Evolutionary conservation across 2,888 invertebrate species (phyloP).

Genomic region (Eupithecia subumbrata): DNA sequence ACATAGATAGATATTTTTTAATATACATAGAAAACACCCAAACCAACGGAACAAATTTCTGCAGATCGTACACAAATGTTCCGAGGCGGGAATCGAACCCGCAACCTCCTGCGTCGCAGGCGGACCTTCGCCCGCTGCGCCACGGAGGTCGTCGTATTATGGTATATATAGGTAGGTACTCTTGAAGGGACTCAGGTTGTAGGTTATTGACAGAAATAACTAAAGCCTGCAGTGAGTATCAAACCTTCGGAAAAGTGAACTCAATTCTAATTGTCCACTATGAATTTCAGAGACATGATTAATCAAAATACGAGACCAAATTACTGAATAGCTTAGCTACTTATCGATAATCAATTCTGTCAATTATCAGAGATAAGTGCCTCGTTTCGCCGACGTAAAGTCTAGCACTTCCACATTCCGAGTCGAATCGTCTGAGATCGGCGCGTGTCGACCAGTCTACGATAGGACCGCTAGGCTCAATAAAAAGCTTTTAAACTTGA

Average conservation of each 20-base stretch:
- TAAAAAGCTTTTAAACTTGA: conserved; percentile 36
- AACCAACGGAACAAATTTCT: too few relatives aligned
- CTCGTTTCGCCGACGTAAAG: conserved; percentile 9
- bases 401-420: conserved; percentile 19
- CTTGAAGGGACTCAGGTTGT: background rate
- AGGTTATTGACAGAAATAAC: background rate
- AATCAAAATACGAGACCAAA: background rate
- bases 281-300: background rate
- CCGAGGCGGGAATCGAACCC: too few relatives aligned
- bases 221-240: background rate
- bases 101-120: too few relatives aligned
- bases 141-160: too few relatives aligned
- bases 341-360: background rate
- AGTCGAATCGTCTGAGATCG: background rate
- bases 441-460: conserved; percentile 18
- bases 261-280: background rate
- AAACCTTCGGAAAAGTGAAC: background rate
- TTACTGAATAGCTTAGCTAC: background rate
- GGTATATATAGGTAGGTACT: too few relatives aligned
- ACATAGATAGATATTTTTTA: too few relatives aligned
- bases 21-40: too few relatives aligned
- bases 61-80: too few relatives aligned
- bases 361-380: conserved; percentile 4
- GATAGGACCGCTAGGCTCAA: conserved; percentile 25
- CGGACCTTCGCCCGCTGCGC: too few relatives aligned